phyloP scores from a whole-genome alignment of 2,113 vertebrate genomes.

The Cyanoramphus novaezelandiae region DNA sequence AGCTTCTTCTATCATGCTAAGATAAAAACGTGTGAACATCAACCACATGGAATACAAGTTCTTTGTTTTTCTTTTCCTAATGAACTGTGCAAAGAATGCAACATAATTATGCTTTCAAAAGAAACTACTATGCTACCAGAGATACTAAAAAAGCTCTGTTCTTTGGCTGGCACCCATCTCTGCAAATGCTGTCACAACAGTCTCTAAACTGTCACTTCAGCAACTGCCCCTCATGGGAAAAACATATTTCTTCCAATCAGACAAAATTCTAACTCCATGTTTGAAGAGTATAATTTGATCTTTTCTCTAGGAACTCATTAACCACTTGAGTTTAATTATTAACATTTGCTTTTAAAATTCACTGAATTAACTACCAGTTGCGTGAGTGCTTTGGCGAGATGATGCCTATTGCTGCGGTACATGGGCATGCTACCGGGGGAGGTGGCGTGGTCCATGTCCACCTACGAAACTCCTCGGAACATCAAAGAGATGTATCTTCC shows the following conservation, averaged over 20 bases:
- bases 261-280: conserved; percentile 21
- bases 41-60: conserved; percentile 30
- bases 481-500: not conserved
- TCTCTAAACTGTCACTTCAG: conserved; percentile 53
- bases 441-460: not conserved
- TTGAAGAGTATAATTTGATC: conserved; percentile 45
- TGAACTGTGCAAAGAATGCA: conserved; percentile 23
- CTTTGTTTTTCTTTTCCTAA: conserved; percentile 40
- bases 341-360: conserved; percentile 38
- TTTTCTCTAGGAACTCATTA: conserved; percentile 53
- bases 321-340: conserved; percentile 48
- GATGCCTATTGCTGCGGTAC: not conserved
- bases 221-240: conserved; percentile 43
- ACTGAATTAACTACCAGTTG: not conserved
- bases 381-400: not conserved
- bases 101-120: conserved; percentile 9
- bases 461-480: not conserved
- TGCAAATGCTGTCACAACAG: conserved; percentile 53
- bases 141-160: conserved; percentile 18
- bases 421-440: not conserved
- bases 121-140: conserved; percentile 19
- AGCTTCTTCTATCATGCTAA: not conserved
- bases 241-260: conserved; percentile 62
- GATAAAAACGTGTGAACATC: conserved; percentile 31
- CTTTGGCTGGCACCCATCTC: conserved; percentile 51